Evolutionary conservation across 2,888 invertebrate species (phyloP).

Genomic region (Siphonodentalium dalli): DNA sequence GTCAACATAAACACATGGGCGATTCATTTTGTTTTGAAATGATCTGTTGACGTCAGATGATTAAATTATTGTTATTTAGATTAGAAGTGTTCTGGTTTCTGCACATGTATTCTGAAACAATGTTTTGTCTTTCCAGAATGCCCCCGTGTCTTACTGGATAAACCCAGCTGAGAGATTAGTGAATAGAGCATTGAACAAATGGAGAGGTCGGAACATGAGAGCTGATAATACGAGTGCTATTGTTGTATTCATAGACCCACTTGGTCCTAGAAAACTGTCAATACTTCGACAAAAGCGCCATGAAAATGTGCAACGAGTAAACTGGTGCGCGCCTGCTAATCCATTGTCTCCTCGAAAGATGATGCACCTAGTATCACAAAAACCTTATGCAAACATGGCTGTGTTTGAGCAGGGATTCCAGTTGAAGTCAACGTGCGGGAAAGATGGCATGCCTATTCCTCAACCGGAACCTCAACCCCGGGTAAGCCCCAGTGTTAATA

Average conservation of each 20-base stretch:
- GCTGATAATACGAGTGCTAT: conserved; percentile 97
- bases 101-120: not conserved
- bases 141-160: conserved; percentile 66
- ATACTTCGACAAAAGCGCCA: conserved; percentile 49
- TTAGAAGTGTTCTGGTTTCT: too few relatives aligned
- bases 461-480: too few relatives aligned
- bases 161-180: conserved; percentile 93
- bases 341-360: too few relatives aligned
- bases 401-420: too few relatives aligned
- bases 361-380: too few relatives aligned
- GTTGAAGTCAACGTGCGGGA: too few relatives aligned
- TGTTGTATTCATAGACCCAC: conserved; percentile 88
- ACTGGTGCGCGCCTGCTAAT: too few relatives aligned
- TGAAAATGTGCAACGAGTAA: conserved; percentile 27
- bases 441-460: too few relatives aligned
- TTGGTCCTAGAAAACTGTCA: conserved; percentile 70
- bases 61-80: not conserved
- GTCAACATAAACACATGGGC: too few relatives aligned
- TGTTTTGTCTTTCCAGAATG: conserved; percentile 38
- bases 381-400: too few relatives aligned
- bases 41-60: not conserved
- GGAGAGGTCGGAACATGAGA: conserved; percentile 84
- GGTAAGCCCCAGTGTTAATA: too few relatives aligned
- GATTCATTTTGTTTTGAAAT: too few relatives aligned
- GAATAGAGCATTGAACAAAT: conserved; percentile 80